phyloP scores from a whole-genome alignment of 2,888 invertebrate species.

The Azorinus chamasolen region DNA sequence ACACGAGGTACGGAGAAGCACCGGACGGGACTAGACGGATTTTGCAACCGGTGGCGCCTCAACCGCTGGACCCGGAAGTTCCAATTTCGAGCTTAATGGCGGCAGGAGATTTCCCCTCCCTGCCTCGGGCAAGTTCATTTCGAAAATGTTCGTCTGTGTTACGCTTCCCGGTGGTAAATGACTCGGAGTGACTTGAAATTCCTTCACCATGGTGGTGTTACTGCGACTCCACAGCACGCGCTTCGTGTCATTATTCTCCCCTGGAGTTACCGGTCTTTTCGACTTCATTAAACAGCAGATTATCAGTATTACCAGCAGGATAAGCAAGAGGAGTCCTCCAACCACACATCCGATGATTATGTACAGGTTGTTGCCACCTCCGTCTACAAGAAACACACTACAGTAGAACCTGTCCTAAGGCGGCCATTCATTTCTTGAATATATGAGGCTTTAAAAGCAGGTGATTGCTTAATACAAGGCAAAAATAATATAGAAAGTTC shows the following conservation, averaged over 20 bases:
- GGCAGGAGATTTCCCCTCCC: constrained; percentile 54
- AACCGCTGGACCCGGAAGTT: background rate
- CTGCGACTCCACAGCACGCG: constrained; percentile 42
- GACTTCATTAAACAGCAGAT: constrained; percentile 24
- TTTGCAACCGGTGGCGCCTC: background rate
- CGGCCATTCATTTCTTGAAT: too few species aligned
- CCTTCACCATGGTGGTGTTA: constrained; percentile 25
- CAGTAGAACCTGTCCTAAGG: too few species aligned
- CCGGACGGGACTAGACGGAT: too few species aligned
- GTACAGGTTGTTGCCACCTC: constrained; percentile 6
- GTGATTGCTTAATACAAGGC: too few species aligned
- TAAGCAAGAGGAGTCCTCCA: constrained; percentile 30
- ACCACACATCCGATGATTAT: constrained; percentile 35
- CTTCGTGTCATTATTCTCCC: constrained; percentile 18
- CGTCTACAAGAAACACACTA: background rate
- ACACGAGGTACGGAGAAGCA: too few species aligned
- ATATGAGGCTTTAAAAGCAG: too few species aligned
- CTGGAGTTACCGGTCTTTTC: background rate
- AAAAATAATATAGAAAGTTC: too few species aligned
- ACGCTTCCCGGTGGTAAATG: constrained; percentile 43
- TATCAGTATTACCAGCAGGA: constrained; percentile 16
- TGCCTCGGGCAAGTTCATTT: constrained; percentile 41
- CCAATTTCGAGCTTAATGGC: constrained; percentile 35
- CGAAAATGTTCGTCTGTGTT: constrained; percentile 53
- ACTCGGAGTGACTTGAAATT: constrained; percentile 7